Percentiles rank a stretch among this genome's conserved stretches.
These are phyloP conservation scores for Drosophila pseudotakahashii DNA, from an alignment of 2,888 invertebrate genomes.

Conservation along the genomic window DNA sequence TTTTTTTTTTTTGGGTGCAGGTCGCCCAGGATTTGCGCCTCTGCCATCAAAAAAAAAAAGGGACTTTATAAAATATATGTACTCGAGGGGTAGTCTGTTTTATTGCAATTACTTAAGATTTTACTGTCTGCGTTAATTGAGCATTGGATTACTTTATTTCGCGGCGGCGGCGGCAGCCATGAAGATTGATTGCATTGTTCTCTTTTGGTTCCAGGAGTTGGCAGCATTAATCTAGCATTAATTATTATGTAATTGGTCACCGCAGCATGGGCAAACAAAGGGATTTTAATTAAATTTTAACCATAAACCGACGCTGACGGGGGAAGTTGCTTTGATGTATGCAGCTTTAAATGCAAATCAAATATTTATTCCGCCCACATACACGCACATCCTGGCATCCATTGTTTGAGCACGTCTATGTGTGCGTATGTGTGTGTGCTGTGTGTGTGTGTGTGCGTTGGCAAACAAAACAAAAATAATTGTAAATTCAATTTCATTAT, in stretches of 20 bases:
- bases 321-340: constrained; percentile 70
- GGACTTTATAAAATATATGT: constrained; percentile 78
- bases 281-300: constrained; percentile 74
- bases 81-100: constrained; percentile 78
- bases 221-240: constrained; percentile 72
- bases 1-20: constrained; percentile 35
- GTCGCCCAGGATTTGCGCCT: not conserved
- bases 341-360: constrained; percentile 70
- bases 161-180: constrained; percentile 13
- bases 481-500: constrained; percentile 80
- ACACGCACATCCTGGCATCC: constrained; percentile 19
- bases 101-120: constrained; percentile 80
- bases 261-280: constrained; percentile 45
- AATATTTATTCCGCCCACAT: constrained; percentile 63
- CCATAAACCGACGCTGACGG: constrained; percentile 35
- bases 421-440: constrained; percentile 35
- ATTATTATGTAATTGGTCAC: constrained; percentile 78
- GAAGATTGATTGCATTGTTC: constrained; percentile 67
- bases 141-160: constrained; percentile 66
- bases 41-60: constrained; percentile 1
- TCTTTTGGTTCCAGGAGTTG: constrained; percentile 22
- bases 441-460: constrained; percentile 1
- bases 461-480: constrained; percentile 78
- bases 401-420: constrained; percentile 56
- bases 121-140: constrained; percentile 78